Percentiles rank a stretch among this genome's conserved stretches.
Evolutionary conservation across 2,888 invertebrate genomes (phyloP).

Genomic region (Apantesis nais): DNA sequence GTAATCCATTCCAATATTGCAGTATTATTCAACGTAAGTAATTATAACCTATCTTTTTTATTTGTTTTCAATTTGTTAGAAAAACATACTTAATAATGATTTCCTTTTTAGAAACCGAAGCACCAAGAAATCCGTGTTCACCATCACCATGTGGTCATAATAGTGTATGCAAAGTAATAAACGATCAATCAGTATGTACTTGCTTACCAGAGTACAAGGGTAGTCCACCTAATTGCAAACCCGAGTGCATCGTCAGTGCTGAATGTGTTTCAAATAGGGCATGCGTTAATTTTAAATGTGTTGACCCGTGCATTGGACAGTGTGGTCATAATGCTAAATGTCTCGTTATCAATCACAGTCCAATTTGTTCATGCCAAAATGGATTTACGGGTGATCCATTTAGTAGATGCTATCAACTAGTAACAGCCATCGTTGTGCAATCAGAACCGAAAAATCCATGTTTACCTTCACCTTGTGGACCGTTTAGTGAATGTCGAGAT

Average conservation of each 20-base stretch:
- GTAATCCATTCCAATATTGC: conserved; percentile 85
- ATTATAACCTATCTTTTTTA: conserved; percentile 7
- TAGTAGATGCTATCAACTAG: conserved; percentile 81
- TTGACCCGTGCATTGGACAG: conserved; percentile 89
- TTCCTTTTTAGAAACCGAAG: conserved; percentile 64
- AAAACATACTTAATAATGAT: not conserved
- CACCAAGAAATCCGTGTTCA: conserved; percentile 86
- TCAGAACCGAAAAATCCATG: conserved; percentile 82
- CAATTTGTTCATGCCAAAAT: conserved; percentile 88
- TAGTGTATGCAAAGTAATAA: conserved; percentile 90
- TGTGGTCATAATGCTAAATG: conserved; percentile 91
- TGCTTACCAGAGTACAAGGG: conserved; percentile 88
- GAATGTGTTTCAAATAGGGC: conserved; percentile 89
- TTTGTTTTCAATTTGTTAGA: not conserved
- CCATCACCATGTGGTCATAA: conserved; percentile 94
- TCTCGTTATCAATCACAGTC: conserved; percentile 89
- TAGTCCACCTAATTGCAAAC: conserved; percentile 89
- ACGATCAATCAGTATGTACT: conserved; percentile 90
- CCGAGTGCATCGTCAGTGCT: conserved; percentile 89
- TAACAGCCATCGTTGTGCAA: conserved; percentile 50
- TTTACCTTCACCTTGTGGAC: conserved; percentile 88
- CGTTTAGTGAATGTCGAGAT: conserved; percentile 88
- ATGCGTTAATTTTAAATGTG: conserved; percentile 89
- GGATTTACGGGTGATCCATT: conserved; percentile 89
- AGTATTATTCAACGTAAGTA: conserved; percentile 65